Base-by-base conservation (phyloP, 2,888 invertebrate species). In the Ferdinandea cuprea region DNA sequence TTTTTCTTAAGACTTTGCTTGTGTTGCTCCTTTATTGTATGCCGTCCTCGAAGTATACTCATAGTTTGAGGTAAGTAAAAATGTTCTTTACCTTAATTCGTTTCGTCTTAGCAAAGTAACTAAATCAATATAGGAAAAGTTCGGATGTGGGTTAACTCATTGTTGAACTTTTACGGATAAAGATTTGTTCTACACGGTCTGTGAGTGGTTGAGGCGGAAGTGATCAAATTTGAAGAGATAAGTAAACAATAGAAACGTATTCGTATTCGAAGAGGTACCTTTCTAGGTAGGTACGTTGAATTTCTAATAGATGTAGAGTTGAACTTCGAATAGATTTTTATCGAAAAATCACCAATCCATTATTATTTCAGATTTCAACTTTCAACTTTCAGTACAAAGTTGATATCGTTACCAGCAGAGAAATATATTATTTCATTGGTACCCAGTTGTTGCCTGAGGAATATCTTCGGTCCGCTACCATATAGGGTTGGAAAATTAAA, bases 11-110 rank as follows among this genome's bases (percentile, higher is more conserved):
- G 13, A 44, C 52, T 54, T 72, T 63, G 25, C 44, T 61, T 35
- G 40, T 35, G 52, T 35, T 61, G 68, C 54, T 61, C 69, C 78
- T 59, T 52, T 72, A 40, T 15, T 35, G 42, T 25, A 13, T n/a
- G 11, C 11, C 19, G 8, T 9, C 42, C 42, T 19, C 13, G 30
- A 40, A 11, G 46, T 8, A 37, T 25, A 25, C n/a, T n/a, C 25
- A 25, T 25, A 50, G 17, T 17, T 17, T 17, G 1, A 8, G 11
- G 44, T 11, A 35, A 25, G 30, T 21, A 56, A 13, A n/a, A 32
- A 46, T 6, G 32, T 44, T 19, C 15, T 30, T 52, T 17, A 25
- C 19, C 32, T 58, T 32, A 66, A 15, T 52, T 58, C 44, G 11
- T 32, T 9, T 17, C n/a, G 35, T 50, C 50, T 58, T 66, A n/a